phyloP scores from a whole-genome alignment of 2,797 vertebrate genomes.

The Pelochelys cantorii region DNA sequence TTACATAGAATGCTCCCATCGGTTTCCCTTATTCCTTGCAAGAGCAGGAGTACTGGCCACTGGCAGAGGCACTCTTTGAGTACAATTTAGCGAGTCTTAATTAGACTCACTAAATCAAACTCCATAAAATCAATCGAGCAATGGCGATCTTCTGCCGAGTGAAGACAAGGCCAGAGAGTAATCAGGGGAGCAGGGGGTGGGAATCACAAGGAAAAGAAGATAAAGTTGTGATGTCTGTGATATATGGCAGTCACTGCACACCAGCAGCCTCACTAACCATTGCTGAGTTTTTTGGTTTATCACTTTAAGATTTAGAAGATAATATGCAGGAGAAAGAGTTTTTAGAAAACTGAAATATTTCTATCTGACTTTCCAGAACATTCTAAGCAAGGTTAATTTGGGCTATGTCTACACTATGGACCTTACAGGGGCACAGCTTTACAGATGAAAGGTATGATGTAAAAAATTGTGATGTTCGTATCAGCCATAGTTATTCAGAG shows the following conservation, averaged over 20 bases:
- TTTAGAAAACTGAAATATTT: neutral
- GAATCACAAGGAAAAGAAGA: neutral
- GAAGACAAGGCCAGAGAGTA: neutral
- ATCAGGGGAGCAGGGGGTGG: neutral
- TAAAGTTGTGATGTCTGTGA: neutral
- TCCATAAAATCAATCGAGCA: no score
- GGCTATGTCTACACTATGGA: no score
- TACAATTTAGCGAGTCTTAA: no score
- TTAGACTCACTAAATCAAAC: no score
- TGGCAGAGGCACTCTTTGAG: no score
- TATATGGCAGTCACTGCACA: neutral
- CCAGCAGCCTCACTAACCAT: neutral
- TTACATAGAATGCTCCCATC: no score
- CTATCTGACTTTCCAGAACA: slow-evolving; percentile 44
- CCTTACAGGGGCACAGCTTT: neutral
- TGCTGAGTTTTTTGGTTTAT: neutral
- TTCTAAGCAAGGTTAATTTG: neutral
- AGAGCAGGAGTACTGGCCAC: no score
- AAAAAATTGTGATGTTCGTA: slow-evolving; percentile 43
- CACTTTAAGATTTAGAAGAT: neutral
- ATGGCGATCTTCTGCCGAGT: no score
- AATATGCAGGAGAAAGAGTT: neutral
- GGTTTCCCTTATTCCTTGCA: no score
- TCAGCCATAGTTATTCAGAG: slow-evolving; percentile 61
- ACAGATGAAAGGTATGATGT: neutral